Conservation (phyloP, 2,113 vertebrate species). For the Thermophis baileyi region DNA sequence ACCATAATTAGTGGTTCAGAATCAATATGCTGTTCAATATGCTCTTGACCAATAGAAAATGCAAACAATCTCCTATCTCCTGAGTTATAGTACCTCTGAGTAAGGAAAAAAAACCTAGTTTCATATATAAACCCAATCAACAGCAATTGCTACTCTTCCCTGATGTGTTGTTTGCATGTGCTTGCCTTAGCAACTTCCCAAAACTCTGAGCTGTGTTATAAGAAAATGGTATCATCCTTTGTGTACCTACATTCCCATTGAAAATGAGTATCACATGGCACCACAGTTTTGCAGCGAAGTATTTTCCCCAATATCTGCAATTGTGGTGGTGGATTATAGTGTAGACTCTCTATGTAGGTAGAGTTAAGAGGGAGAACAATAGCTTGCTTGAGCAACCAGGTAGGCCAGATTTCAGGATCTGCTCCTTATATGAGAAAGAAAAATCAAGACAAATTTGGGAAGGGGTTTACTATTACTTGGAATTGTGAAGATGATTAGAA, state of each 20-base stretch:
- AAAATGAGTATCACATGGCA: neutral
- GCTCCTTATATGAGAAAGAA: neutral
- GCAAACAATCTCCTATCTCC: neutral
- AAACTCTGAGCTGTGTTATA: neutral
- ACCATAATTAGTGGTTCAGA: neutral
- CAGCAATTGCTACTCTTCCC: neutral
- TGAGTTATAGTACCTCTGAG: neutral
- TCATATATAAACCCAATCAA: neutral
- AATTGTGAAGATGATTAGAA: neutral
- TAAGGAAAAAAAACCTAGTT: neutral
- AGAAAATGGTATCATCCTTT: neutral
- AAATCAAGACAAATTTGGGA: neutral
- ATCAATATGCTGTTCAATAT: neutral
- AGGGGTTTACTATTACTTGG: neutral
- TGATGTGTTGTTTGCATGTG: neutral
- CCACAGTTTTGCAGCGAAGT: neutral
- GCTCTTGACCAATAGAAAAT: neutral
- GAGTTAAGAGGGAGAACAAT: neutral
- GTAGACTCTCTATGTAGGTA: neutral
- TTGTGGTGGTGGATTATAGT: neutral
- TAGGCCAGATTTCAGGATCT: neutral
- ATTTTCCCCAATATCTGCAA: neutral
- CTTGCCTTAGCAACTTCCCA: neutral
- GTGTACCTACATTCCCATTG: neutral
- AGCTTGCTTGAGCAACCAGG: neutral